Evolutionary conservation across 1,140 invertebrate genomes (phyloP).

Genomic region (Papilio machaon): DNA sequence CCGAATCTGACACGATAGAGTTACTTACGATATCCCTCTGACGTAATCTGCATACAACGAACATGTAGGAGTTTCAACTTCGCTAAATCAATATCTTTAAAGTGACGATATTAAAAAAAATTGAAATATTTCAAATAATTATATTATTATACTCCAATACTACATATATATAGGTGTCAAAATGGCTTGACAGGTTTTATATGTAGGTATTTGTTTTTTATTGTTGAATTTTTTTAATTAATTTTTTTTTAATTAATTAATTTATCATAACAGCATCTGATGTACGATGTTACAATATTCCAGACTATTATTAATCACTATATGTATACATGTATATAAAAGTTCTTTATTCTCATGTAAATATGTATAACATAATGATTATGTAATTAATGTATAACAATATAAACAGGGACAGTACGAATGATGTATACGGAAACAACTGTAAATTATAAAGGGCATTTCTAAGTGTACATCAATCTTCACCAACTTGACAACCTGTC

Average conservation of each 20-base stretch:
- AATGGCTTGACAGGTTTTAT: no score
- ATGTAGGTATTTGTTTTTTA: no score
- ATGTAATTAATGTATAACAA: not conserved
- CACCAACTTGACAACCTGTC: slow-evolving; percentile 7
- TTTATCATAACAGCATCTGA: no score
- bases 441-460: not conserved
- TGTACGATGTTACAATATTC: no score
- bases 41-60: slow-evolving; percentile 19
- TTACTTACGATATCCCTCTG: slow-evolving; percentile 13
- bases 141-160: no score
- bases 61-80: not conserved
- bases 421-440: not conserved
- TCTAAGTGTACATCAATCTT: slow-evolving; percentile 1
- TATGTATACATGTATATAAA: no score
- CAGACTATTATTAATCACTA: no score
- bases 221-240: no score
- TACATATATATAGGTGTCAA: no score
- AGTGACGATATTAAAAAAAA: not conserved
- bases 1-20: slow-evolving; percentile 10
- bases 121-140: no score
- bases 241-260: no score
- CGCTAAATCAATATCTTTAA: slow-evolving; percentile 7
- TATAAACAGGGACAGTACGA: not conserved
- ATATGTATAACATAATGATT: not conserved
- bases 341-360: not conserved